Conservation (phyloP, 2,888 invertebrate species). For the Cantharis flavilabris region DNA sequence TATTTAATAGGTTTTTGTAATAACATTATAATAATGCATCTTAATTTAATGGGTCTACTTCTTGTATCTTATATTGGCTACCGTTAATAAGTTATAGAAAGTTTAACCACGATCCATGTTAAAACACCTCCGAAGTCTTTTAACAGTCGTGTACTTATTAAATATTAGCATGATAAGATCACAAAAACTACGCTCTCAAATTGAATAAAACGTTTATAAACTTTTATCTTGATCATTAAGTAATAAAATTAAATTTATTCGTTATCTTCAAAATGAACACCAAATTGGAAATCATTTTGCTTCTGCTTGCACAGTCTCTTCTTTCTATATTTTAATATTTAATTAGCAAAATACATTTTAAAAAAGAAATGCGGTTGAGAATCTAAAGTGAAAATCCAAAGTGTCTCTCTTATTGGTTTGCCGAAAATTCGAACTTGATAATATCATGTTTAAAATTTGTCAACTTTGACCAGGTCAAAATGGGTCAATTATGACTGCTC, state of each 20-base stretch:
- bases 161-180: constrained; percentile 4
- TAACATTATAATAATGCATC: background rate
- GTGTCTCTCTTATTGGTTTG: too few species aligned
- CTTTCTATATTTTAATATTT: background rate
- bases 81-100: constrained; percentile 4
- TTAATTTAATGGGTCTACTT: background rate
- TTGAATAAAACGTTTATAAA: constrained; percentile 1
- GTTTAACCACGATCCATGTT: background rate
- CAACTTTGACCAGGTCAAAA: too few species aligned
- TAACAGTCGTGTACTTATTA: constrained; percentile 1
- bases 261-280: background rate
- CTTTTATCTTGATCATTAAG: background rate
- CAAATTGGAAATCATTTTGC: background rate
- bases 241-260: background rate
- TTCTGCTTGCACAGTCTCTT: background rate
- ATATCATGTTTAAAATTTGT: too few species aligned
- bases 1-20: background rate
- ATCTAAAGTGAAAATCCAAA: too few species aligned
- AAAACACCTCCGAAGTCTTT: background rate
- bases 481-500: too few species aligned
- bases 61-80: background rate
- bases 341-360: background rate
- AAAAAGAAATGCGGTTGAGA: background rate
- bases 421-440: too few species aligned
- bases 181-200: background rate